Conservation (phyloP, 1,140 invertebrate species). For the Heliconius hermathena region DNA sequence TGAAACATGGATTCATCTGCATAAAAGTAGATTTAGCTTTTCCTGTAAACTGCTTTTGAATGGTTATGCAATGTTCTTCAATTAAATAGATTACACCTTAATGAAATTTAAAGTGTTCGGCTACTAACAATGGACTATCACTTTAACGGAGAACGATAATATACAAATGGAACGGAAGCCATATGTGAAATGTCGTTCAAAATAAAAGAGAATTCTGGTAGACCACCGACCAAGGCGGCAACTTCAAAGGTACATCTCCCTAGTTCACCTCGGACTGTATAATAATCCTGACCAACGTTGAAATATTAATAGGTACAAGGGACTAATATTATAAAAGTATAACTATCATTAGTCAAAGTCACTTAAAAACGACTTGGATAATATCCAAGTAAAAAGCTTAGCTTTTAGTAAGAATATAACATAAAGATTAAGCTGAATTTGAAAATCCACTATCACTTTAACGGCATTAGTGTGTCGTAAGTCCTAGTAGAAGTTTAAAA, state of each 20-base stretch:
- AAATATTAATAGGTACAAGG: conserved; percentile 50
- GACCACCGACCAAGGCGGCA: conserved; percentile 69
- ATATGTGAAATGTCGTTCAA: conserved; percentile 49
- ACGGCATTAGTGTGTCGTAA: conserved; percentile 8
- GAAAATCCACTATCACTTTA: conserved; percentile 12
- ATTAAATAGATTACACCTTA: not conserved
- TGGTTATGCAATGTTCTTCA: not conserved
- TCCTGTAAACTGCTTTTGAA: not conserved
- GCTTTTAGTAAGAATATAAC: conserved; percentile 11
- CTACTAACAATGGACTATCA: not conserved
- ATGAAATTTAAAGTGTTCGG: not conserved
- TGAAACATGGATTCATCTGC: not conserved
- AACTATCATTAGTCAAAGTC: conserved; percentile 57
- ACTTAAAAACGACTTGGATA: conserved; percentile 37
- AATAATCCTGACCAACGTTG: conserved; percentile 69
- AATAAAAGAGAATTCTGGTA: conserved; percentile 57
- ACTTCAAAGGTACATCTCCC: conserved; percentile 65
- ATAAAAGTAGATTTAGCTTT: not conserved
- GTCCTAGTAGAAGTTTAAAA: not conserved
- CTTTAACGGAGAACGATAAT: not conserved
- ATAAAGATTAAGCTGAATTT: conserved; percentile 20
- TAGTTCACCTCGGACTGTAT: conserved; percentile 47
- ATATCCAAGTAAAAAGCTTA: conserved; percentile 27
- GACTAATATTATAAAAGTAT: conserved; percentile 46
- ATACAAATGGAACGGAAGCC: conserved; percentile 55